Percentiles rank a stretch among this genome's conserved stretches.
These are phyloP conservation scores for Dinothrombium tinctorium DNA, from an alignment of 1,140 invertebrate genomes.

Conservation along the genomic window DNA sequence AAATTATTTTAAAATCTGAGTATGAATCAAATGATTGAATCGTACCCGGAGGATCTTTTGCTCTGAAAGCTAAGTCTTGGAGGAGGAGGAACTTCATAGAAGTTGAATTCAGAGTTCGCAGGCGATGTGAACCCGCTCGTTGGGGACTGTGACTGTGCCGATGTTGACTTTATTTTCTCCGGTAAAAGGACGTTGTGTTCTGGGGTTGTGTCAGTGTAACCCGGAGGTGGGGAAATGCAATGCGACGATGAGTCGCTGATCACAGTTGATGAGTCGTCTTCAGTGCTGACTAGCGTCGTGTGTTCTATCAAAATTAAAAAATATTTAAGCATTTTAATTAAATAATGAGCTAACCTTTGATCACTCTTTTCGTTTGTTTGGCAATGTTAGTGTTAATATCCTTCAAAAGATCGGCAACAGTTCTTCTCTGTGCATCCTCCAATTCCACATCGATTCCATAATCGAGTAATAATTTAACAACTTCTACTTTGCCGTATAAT, in stretches of 20 bases:
- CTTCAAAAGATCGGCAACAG: slow-evolving; percentile 59
- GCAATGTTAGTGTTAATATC: slow-evolving; percentile 71
- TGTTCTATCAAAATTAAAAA: not conserved
- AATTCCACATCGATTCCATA: slow-evolving; percentile 45
- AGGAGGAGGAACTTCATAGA: too few relatives aligned
- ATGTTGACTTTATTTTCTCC: not conserved
- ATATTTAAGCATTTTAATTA: not conserved
- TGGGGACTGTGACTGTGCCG: not conserved
- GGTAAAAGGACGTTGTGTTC: not conserved
- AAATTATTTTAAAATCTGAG: not conserved
- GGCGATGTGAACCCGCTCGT: not conserved
- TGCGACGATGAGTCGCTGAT: not conserved
- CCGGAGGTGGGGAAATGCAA: slow-evolving; percentile 10
- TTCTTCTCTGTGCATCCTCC: slow-evolving; percentile 47
- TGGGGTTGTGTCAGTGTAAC: slow-evolving; percentile 3
- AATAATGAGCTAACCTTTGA: slow-evolving; percentile 39
- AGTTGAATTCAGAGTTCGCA: slow-evolving; percentile 2
- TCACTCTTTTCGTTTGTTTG: slow-evolving; percentile 51
- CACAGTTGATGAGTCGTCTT: too few relatives aligned
- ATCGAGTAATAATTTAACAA: slow-evolving; percentile 55
- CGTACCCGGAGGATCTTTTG: too few relatives aligned
- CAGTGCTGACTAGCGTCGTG: not conserved
- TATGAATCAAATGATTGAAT: not conserved
- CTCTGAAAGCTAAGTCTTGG: too few relatives aligned
- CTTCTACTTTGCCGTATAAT: slow-evolving; percentile 71